Conservation (phyloP, 2,113 vertebrate species). For the Rhabdornis inornatus region DNA sequence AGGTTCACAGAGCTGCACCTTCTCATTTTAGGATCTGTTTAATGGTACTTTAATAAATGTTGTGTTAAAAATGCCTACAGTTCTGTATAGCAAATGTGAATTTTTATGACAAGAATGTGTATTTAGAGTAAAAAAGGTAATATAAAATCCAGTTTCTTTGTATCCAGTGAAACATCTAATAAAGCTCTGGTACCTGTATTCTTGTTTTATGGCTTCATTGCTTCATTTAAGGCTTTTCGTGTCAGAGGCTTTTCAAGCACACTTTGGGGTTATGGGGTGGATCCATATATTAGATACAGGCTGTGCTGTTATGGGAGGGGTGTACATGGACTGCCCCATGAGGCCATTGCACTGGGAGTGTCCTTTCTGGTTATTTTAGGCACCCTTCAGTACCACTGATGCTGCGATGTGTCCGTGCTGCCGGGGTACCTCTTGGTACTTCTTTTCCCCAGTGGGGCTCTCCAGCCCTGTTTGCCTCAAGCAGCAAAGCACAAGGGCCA, state of each 20-base stretch:
- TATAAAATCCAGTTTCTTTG: conserved; percentile 66
- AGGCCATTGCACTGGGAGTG: neutral
- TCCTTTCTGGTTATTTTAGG: neutral
- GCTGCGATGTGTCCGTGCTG: rapidly evolving
- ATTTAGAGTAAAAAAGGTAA: conserved; percentile 59
- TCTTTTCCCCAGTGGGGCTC: neutral
- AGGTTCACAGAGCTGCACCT: conserved; percentile 69
- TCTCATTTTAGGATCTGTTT: conserved; percentile 77
- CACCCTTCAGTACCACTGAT: too few species aligned
- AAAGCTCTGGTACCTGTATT: conserved; percentile 67
- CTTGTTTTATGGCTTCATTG: conserved; percentile 23
- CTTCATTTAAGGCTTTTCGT: neutral
- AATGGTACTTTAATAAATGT: conserved; percentile 68
- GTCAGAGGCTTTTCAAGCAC: neutral
- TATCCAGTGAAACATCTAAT: conserved; percentile 74
- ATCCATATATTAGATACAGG: neutral
- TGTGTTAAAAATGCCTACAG: conserved; percentile 58
- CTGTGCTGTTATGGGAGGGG: neutral
- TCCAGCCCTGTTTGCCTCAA: neutral
- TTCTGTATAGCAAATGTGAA: conserved; percentile 73
- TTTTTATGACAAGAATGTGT: conserved; percentile 71
- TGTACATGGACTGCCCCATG: rapidly evolving
- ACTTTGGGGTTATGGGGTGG: rapidly evolving
- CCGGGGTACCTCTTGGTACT: rapidly evolving
- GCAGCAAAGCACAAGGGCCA: neutral